Base-by-base conservation (phyloP, 2,113 vertebrate genomes). In the Epinephelus cyanopodus region DNA sequence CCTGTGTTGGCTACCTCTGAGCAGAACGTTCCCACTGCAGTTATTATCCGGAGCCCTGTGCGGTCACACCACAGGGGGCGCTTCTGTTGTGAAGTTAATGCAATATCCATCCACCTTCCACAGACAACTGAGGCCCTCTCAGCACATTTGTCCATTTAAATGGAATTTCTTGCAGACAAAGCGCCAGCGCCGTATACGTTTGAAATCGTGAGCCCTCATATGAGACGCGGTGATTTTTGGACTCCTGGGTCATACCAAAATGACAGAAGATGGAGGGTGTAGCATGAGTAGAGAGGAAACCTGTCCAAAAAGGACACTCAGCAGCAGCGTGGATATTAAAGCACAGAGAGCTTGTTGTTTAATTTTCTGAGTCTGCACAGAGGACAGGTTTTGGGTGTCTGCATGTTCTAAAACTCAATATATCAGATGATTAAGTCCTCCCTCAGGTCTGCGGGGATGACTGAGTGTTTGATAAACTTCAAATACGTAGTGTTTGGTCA, bases 401-500 rank as follows among this genome's bases (percentile, higher is more conserved):
- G 62, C 72, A 64, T 88, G 9, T 73, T 83, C 82, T 54, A 77
- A 87, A 91, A 88, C 82, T 89, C 81, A 79, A 89, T 90, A 87
- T 84, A 90, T 91, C 84, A 92, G 78, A 83, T 90, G 90, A 95
- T 92, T 72, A 87, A 88, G 81, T 80, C 77, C 79, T 87, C 82
- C 89, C 74, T 80, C 74, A 57, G 81, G 91, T 89, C 90, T 88
- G 89, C 79, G 74, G 90, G 90, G 92, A 92, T 93, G 94, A 95
- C 94, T 91, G 92, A 93, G 84, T 92, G 85, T 92, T 92, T 95
- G 92, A 95, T 95, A 94, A 95, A 95, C 93, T 92, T 94, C 77
- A 93, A 92, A 91, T 90, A 90, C 81, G 27, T 63, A 57, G 61
- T 90, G 89, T 91, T 94, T 94, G 88, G 92, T 93, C 91, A 90